phyloP scores from a whole-genome alignment of 1,140 invertebrate genomes.

The Thereuonema tuberculata region DNA sequence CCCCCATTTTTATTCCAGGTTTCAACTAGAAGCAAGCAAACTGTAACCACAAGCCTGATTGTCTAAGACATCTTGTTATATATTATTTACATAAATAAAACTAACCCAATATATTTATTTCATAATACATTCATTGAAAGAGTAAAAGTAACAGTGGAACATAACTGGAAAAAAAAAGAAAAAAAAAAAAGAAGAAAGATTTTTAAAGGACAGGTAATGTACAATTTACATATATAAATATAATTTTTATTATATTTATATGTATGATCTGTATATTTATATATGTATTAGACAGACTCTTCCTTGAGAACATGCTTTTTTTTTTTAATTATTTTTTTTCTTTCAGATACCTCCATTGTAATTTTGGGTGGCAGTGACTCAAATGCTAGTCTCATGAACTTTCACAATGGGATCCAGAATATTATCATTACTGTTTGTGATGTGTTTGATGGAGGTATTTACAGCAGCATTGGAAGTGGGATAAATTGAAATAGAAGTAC shows the following conservation, averaged over 20 bases:
- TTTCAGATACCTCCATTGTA: no score
- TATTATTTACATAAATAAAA: not conserved
- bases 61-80: conserved; percentile 4
- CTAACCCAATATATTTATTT: no score
- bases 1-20: no score
- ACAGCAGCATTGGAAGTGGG: conserved; percentile 21
- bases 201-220: no score
- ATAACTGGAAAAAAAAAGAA: no score
- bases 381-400: conserved; percentile 56
- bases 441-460: conserved; percentile 44
- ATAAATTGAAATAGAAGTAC: conserved; percentile 12
- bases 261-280: no score
- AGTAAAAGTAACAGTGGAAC: no score
- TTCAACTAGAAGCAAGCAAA: conserved; percentile 5
- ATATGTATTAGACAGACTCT: not conserved
- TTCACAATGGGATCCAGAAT: not conserved
- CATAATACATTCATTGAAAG: no score
- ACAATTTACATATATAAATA: no score
- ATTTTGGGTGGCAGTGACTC: conserved; percentile 5
- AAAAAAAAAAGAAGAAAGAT: no score
- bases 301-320: not conserved
- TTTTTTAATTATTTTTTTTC: no score
- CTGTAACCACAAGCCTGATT: conserved; percentile 19
- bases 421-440: conserved; percentile 1
- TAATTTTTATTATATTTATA: no score